phyloP scores from a whole-genome alignment of 2,113 vertebrate genomes.

The Leptodactylus fuscus region DNA sequence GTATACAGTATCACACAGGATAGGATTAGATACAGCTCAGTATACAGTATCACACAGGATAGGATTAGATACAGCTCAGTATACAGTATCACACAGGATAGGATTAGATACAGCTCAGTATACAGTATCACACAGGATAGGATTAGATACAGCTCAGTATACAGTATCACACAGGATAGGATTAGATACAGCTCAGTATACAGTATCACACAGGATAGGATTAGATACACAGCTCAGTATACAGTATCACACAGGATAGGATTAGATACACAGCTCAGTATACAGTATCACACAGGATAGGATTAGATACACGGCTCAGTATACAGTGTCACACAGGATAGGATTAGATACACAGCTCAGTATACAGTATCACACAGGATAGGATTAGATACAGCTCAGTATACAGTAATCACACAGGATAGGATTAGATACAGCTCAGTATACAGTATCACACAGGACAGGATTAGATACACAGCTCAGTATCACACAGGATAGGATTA shows the following conservation, averaged over 20 bases:
- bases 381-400: not conserved
- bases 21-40: not conserved
- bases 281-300: not conserved
- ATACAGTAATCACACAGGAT: not conserved
- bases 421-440: not conserved
- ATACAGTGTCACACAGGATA: not conserved
- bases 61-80: not conserved
- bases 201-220: not conserved
- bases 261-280: not conserved
- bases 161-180: not conserved
- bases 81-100: not conserved
- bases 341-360: constrained; percentile 1
- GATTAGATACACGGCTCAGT: constrained; percentile 1
- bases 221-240: not conserved
- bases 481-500: not conserved
- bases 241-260: not conserved
- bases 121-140: not conserved
- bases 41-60: not conserved
- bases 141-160: not conserved
- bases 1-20: not conserved
- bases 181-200: not conserved
- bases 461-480: not conserved
- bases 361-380: not conserved
- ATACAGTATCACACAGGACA: not conserved
- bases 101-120: not conserved